phyloP scores from a whole-genome alignment of 2,888 invertebrate genomes.

The Frankliniella fusca region DNA sequence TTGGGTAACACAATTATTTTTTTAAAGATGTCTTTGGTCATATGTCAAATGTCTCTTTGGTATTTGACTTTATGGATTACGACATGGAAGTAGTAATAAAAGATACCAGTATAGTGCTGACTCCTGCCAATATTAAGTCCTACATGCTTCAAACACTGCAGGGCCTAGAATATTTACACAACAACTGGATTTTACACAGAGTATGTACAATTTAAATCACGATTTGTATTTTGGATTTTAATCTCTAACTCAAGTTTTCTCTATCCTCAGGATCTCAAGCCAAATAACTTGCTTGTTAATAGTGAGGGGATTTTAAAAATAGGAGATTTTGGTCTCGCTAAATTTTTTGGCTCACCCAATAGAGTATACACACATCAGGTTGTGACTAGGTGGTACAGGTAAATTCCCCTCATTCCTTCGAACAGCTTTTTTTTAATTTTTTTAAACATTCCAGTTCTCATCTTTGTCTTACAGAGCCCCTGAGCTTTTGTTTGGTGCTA shows the following conservation, averaged over 20 bases:
- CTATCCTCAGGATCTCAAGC: slow-evolving; percentile 75
- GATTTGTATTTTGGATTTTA: slow-evolving; percentile 17
- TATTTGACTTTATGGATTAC: slow-evolving; percentile 99
- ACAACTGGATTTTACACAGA: slow-evolving; percentile 94
- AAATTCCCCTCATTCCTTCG: slow-evolving; percentile 29
- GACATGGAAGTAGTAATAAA: slow-evolving; percentile 93
- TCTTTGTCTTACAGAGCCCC: slow-evolving; percentile 67
- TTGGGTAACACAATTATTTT: background rate
- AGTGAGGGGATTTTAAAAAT: slow-evolving; percentile 89
- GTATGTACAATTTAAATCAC: slow-evolving; percentile 48
- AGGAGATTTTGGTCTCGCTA: slow-evolving; percentile 98
- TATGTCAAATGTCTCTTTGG: slow-evolving; percentile 94
- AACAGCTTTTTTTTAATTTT: slow-evolving; percentile 3
- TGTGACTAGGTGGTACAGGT: slow-evolving; percentile 90
- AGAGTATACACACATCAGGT: slow-evolving; percentile 96
- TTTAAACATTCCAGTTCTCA: slow-evolving; percentile 27
- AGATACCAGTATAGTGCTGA: slow-evolving; percentile 80
- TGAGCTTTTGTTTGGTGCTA: slow-evolving; percentile 90
- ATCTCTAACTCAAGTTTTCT: slow-evolving; percentile 29
- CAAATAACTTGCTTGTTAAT: slow-evolving; percentile 95
- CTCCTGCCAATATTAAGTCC: slow-evolving; percentile 89
- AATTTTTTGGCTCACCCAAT: slow-evolving; percentile 94
- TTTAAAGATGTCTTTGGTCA: slow-evolving; percentile 92
- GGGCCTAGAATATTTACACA: slow-evolving; percentile 92
- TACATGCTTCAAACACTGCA: slow-evolving; percentile 92